A percentile compares a stretch with the other conserved stretches of the same genome.
Conservation (phyloP, 2,113 vertebrate genomes). For the Mesembrinibis cayennensis region DNA sequence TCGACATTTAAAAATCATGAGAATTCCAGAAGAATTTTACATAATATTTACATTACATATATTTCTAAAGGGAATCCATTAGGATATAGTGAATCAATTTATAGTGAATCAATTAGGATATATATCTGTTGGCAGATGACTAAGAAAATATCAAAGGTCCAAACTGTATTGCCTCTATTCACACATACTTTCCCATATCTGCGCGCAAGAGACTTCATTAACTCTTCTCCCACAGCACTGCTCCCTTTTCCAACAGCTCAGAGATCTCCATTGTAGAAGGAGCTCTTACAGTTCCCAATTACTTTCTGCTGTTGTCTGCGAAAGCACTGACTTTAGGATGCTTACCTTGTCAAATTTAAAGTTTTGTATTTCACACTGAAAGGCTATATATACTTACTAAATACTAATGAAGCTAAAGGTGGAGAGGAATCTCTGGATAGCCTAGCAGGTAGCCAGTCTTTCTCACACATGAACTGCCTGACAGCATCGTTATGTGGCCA, state of each 20-base stretch:
- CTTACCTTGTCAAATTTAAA: not conserved
- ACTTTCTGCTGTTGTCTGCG: not conserved
- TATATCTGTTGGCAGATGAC: not conserved
- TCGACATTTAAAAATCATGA: not conserved
- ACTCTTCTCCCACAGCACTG: not conserved
- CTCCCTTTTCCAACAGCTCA: not conserved
- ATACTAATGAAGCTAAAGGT: not conserved
- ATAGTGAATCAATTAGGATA: not conserved
- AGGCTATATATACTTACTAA: not conserved
- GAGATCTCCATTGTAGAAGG: not conserved
- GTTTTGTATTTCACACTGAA: not conserved
- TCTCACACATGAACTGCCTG: not conserved
- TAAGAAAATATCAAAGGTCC: not conserved
- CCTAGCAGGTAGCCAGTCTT: not conserved
- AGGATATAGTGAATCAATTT: not conserved
- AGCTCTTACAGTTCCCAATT: not conserved
- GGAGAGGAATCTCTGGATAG: not conserved
- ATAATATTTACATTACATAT: not conserved
- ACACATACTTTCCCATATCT: not conserved
- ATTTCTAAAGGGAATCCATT: not conserved
- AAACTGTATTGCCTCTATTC: not conserved
- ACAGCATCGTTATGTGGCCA: not conserved
- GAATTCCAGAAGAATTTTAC: not conserved
- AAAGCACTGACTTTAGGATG: not conserved
- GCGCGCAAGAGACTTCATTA: fast-evolving